phyloP scores from a whole-genome alignment of 30 jellyfish, hydroid and myxozoan genomes.

The Aurelia sp. region DNA sequence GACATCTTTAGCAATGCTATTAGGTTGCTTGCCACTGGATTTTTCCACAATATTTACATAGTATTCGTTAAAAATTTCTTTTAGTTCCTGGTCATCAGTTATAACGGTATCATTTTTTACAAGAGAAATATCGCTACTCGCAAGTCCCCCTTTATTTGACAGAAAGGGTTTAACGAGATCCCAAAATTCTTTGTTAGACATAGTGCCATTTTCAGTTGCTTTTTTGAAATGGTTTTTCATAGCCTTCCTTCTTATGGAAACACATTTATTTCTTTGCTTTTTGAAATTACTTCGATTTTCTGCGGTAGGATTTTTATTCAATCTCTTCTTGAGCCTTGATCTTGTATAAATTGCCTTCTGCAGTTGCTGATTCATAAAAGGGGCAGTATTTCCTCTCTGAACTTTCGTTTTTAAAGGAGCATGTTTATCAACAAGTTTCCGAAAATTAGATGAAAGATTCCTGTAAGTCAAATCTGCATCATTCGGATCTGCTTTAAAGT shows the following conservation, averaged over 20 bases:
- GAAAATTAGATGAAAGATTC: no score
- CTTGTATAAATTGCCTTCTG: not conserved
- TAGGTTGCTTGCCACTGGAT: constrained; percentile 46
- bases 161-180: constrained; percentile 32
- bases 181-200: constrained; percentile 47
- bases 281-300: constrained; percentile 40
- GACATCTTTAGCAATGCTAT: not conserved
- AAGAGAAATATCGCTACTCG: constrained; percentile 8
- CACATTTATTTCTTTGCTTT: constrained; percentile 55
- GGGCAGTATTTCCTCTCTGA: no score
- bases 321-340: constrained; percentile 26
- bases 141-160: not conserved
- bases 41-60: constrained; percentile 5
- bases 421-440: no score
- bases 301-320: constrained; percentile 28
- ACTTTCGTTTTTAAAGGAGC: no score
- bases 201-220: constrained; percentile 37
- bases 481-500: constrained; percentile 18
- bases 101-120: not conserved
- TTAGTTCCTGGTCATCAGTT: no score
- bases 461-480: no score
- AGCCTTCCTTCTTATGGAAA: constrained; percentile 40
- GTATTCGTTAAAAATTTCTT: no score
- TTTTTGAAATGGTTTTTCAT: constrained; percentile 39
- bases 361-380: no score